These are phyloP conservation scores for Ptyas mucosa DNA, from an alignment of 2,113 vertebrate species.

Conservation along the genomic window DNA sequence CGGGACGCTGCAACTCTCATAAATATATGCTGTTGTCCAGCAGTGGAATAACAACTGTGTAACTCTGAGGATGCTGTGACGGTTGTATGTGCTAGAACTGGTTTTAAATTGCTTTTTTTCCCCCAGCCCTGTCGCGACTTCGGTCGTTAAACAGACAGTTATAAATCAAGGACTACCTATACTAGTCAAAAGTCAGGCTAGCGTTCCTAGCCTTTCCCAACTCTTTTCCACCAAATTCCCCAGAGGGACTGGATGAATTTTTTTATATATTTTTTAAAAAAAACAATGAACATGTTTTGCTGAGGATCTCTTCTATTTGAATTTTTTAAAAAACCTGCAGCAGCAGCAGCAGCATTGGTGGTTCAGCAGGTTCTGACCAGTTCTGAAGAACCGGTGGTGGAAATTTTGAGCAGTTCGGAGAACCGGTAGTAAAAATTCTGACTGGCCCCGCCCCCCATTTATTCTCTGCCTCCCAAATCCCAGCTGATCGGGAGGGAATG, in stretches of 20 bases:
- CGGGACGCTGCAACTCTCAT: background rate
- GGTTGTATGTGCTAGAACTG: background rate
- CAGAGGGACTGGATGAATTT: background rate
- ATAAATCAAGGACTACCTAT: background rate
- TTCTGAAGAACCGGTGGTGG: too few relatives aligned
- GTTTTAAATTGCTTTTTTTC: background rate
- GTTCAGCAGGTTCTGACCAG: too few relatives aligned
- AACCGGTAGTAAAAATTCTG: too few relatives aligned
- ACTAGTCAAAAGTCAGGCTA: background rate
- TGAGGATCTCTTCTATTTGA: background rate
- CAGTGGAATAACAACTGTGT: background rate
- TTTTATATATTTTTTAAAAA: background rate
- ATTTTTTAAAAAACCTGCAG: background rate
- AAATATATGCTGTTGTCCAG: background rate
- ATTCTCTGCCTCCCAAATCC: too few relatives aligned
- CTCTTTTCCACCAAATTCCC: background rate
- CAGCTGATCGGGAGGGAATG: too few relatives aligned
- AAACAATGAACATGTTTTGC: background rate
- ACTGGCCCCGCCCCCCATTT: too few relatives aligned
- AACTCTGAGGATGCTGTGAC: background rate
- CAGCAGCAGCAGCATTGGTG: too few relatives aligned
- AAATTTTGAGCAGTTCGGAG: too few relatives aligned
- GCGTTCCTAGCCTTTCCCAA: background rate
- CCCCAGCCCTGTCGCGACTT: background rate
- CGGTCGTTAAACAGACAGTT: background rate